phyloP scores from a whole-genome alignment of 2,888 invertebrate genomes.

The Phymatocera aterrima region DNA sequence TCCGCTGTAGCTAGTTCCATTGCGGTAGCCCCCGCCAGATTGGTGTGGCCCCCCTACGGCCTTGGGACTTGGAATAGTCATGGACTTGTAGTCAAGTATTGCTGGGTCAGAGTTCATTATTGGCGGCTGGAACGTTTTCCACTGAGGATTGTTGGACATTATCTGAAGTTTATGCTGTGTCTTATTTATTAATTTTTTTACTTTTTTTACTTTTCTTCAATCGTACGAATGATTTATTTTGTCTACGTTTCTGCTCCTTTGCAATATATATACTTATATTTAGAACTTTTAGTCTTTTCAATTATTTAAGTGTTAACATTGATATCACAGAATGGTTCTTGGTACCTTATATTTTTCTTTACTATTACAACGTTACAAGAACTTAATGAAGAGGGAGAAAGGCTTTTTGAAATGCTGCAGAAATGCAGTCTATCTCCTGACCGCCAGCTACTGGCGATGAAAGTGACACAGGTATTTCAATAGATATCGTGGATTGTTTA shows the following conservation, averaged over 20 bases:
- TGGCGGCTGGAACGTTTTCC: slow-evolving; percentile 94
- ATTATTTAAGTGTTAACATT: slow-evolving; percentile 76
- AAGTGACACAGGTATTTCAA: slow-evolving; percentile 59
- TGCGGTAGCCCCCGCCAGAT: slow-evolving; percentile 75
- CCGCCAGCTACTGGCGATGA: slow-evolving; percentile 59
- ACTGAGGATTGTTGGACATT: slow-evolving; percentile 92
- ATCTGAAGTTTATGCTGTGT: slow-evolving; percentile 67
- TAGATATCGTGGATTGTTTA: slow-evolving; percentile 58
- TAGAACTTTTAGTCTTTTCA: slow-evolving; percentile 74
- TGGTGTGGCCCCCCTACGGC: slow-evolving; percentile 67
- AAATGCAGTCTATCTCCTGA: slow-evolving; percentile 61
- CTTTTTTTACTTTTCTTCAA: slow-evolving; percentile 69
- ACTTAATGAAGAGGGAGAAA: slow-evolving; percentile 71
- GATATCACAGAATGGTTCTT: slow-evolving; percentile 82
- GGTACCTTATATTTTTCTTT: slow-evolving; percentile 73
- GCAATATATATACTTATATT: slow-evolving; percentile 73
- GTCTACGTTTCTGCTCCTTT: slow-evolving; percentile 58
- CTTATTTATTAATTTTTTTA: slow-evolving; percentile 55
- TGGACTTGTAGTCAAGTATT: slow-evolving; percentile 88
- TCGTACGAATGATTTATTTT: slow-evolving; percentile 56
- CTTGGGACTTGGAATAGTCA: slow-evolving; percentile 78
- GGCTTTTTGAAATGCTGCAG: slow-evolving; percentile 67
- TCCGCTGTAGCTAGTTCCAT: slow-evolving; percentile 78
- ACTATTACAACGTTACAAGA: slow-evolving; percentile 70
- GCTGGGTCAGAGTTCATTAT: slow-evolving; percentile 88